Evolutionary conservation across 1,140 invertebrate species (phyloP).

Genomic region (Heliothis subflexa): DNA sequence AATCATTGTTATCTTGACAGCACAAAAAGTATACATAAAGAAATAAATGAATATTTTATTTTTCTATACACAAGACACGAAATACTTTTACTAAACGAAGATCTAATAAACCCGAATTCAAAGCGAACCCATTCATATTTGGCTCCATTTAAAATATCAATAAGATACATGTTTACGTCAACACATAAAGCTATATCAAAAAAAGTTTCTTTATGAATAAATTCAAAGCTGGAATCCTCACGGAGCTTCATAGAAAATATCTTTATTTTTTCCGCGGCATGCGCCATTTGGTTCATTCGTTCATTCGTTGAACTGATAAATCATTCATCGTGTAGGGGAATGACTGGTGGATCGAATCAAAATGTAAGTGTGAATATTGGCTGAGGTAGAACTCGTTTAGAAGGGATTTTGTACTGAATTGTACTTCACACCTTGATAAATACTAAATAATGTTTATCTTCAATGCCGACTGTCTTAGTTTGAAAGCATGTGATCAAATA

Average conservation of each 20-base stretch:
- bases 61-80: too few relatives aligned
- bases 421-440: too few relatives aligned
- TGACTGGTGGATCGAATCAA: conserved; percentile 10
- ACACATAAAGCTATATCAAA: background rate
- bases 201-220: conserved; percentile 30
- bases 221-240: conserved; percentile 30
- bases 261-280: conserved; percentile 32
- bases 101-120: too few relatives aligned
- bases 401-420: background rate
- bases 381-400: background rate
- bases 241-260: conserved; percentile 24
- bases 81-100: too few relatives aligned
- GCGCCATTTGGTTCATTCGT: conserved; percentile 34
- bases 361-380: conserved; percentile 16
- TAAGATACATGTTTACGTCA: conserved; percentile 8
- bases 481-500: too few relatives aligned
- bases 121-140: background rate
- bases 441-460: too few relatives aligned
- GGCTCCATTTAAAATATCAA: conserved; percentile 18
- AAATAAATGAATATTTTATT: too few relatives aligned
- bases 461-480: too few relatives aligned
- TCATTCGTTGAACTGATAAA: conserved; percentile 43
- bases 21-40: too few relatives aligned
- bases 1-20: too few relatives aligned
- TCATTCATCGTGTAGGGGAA: conserved; percentile 29